A percentile compares a stretch with the other conserved stretches of the same genome.
These are phyloP conservation scores for Oophaga pumilio DNA, from an alignment of 2,113 vertebrate genomes.

Conservation along the genomic window DNA sequence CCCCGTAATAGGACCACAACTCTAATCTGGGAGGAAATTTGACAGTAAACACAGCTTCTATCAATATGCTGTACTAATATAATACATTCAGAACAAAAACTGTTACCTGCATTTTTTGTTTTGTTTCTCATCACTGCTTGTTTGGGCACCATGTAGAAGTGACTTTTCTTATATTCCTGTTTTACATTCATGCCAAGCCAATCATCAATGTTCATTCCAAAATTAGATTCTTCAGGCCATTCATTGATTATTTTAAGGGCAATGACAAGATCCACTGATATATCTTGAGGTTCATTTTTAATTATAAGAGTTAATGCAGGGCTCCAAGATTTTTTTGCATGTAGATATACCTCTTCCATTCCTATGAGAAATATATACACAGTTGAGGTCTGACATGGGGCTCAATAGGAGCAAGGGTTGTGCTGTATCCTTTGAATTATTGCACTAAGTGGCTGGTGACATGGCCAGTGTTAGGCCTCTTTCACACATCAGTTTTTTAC, in stretches of 20 bases:
- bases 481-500: too few species aligned
- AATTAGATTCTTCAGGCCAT: slow-evolving; percentile 73
- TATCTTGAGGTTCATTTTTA: slow-evolving; percentile 61
- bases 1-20: too few species aligned
- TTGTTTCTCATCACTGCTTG: slow-evolving; percentile 60
- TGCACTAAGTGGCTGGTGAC: too few species aligned
- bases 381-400: too few species aligned
- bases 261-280: slow-evolving; percentile 84
- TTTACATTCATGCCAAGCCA: slow-evolving; percentile 82
- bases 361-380: slow-evolving; percentile 46
- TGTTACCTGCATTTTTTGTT: neutral
- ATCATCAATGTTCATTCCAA: slow-evolving; percentile 68
- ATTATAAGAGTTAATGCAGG: slow-evolving; percentile 83
- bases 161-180: accelerated
- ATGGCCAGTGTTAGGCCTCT: too few species aligned
- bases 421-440: too few species aligned
- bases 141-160: slow-evolving; percentile 82
- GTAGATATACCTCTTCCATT: slow-evolving; percentile 65
- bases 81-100: neutral
- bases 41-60: neutral
- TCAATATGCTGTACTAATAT: neutral
- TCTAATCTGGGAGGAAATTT: neutral
- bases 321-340: slow-evolving; percentile 69
- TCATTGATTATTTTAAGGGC: slow-evolving; percentile 68
- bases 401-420: too few species aligned